A percentile compares a stretch with the other conserved stretches of the same genome.
Conservation (phyloP, 2,888 invertebrate genomes). For the Pseudococcus viburni region DNA sequence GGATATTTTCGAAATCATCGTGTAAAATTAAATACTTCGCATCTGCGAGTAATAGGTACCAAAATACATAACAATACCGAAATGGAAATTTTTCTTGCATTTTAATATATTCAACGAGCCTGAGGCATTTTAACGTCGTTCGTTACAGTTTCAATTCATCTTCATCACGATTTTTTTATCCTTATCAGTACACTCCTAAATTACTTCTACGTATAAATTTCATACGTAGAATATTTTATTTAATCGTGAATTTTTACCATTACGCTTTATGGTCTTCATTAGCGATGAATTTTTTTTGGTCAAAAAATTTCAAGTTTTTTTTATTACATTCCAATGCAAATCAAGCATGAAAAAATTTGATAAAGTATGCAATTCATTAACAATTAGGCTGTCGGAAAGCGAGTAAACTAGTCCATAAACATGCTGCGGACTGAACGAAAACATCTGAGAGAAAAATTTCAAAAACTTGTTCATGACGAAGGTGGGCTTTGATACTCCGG, state of each 20-base stretch:
- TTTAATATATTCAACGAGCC: background rate
- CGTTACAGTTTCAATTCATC: conserved; percentile 26
- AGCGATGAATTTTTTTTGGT: background rate
- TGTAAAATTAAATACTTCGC: background rate
- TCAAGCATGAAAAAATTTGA: background rate
- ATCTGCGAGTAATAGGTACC: background rate
- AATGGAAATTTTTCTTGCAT: background rate
- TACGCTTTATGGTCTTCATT: background rate
- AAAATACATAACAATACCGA: background rate
- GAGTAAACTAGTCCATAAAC: conserved; percentile 46
- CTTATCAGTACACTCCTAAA: conserved; percentile 33
- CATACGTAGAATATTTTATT: background rate
- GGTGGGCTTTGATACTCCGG: conserved; percentile 51
- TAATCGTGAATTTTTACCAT: background rate
- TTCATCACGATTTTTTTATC: conserved; percentile 36
- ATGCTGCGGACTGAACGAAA: conserved; percentile 17
- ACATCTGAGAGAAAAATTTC: conserved; percentile 48
- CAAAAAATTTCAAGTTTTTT: background rate
- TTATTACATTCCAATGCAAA: conserved; percentile 27
- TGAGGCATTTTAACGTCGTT: background rate
- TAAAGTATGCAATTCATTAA: background rate
- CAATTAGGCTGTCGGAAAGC: conserved; percentile 9
- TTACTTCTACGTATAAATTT: background rate
- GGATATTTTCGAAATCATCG: background rate
- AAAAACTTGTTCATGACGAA: conserved; percentile 44